Conservation (phyloP, 2,888 invertebrate genomes). For the Harpalus rubripes region DNA sequence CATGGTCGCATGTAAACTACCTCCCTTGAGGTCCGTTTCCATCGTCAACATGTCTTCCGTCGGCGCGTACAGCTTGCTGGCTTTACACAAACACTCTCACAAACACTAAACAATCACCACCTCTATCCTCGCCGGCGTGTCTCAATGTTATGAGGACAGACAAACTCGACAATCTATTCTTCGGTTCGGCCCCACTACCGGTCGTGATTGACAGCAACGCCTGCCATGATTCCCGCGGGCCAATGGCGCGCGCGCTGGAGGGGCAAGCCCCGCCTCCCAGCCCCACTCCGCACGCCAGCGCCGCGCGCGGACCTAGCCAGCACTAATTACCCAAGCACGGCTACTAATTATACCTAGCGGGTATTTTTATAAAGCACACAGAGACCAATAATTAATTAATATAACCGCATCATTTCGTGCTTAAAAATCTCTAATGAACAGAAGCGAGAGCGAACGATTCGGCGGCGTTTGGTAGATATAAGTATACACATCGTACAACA, state of each 20-base stretch:
- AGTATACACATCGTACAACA: background rate
- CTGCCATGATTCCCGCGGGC: slow-evolving; percentile 74
- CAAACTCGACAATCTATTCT: slow-evolving; percentile 71
- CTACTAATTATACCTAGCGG: slow-evolving; percentile 78
- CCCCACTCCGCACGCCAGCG: slow-evolving; percentile 59
- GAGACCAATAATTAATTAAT: slow-evolving; percentile 78
- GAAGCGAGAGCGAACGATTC: background rate
- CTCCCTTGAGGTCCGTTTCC: slow-evolving; percentile 94
- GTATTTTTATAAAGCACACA: slow-evolving; percentile 76
- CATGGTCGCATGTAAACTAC: slow-evolving; percentile 91
- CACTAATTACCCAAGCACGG: slow-evolving; percentile 75
- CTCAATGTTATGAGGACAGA: slow-evolving; percentile 74
- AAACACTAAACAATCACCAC: slow-evolving; percentile 72
- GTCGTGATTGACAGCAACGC: slow-evolving; percentile 75
- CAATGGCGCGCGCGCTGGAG: slow-evolving; percentile 72
- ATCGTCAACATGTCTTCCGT: slow-evolving; percentile 94
- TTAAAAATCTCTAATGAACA: slow-evolving; percentile 75
- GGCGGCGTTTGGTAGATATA: background rate
- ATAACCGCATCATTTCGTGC: slow-evolving; percentile 76
- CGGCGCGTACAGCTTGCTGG: slow-evolving; percentile 90
- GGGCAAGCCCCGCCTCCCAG: slow-evolving; percentile 69
- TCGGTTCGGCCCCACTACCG: slow-evolving; percentile 72
- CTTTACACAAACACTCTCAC: slow-evolving; percentile 70
- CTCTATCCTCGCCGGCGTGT: slow-evolving; percentile 74
- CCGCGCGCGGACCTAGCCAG: slow-evolving; percentile 69